Evolutionary conservation across 2,888 invertebrate genomes (phyloP).

Genomic region (Drosophila anomalata): DNA sequence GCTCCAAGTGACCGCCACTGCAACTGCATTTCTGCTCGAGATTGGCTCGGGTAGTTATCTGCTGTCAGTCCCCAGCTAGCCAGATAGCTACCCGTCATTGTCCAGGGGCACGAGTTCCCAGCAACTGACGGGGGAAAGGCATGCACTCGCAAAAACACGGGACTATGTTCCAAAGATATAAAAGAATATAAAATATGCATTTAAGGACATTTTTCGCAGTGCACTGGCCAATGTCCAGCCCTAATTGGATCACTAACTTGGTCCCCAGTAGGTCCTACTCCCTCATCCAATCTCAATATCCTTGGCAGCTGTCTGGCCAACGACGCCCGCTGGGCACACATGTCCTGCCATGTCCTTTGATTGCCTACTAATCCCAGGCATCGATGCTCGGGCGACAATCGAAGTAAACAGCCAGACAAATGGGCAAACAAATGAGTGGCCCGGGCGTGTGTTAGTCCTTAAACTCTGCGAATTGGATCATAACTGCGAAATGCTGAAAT

Average conservation of each 20-base stretch:
- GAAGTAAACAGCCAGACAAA: slow-evolving; percentile 71
- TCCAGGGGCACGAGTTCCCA: slow-evolving; percentile 61
- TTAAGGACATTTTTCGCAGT: slow-evolving; percentile 5
- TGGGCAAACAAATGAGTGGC: slow-evolving; percentile 72
- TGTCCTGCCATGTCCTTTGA: slow-evolving; percentile 51
- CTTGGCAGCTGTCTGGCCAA: slow-evolving; percentile 56
- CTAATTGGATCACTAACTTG: slow-evolving; percentile 60
- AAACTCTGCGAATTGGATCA: slow-evolving; percentile 75
- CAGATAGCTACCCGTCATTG: slow-evolving; percentile 67
- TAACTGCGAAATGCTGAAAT: slow-evolving; percentile 75
- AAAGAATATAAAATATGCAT: too few species aligned
- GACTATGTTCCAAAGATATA: neutral
- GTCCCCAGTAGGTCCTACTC: slow-evolving; percentile 42
- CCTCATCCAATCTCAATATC: slow-evolving; percentile 21
- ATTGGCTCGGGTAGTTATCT: slow-evolving; percentile 48
- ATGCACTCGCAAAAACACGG: slow-evolving; percentile 8
- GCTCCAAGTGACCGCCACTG: slow-evolving; percentile 58
- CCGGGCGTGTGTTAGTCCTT: slow-evolving; percentile 70
- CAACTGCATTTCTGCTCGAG: slow-evolving; percentile 47
- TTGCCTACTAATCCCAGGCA: slow-evolving; percentile 67
- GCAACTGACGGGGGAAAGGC: slow-evolving; percentile 2
- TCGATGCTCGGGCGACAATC: slow-evolving; percentile 72
- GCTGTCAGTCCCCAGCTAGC: slow-evolving; percentile 41
- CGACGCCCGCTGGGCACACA: slow-evolving; percentile 70
- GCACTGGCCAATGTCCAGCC: slow-evolving; percentile 38